Conservation (phyloP, 2,888 invertebrate species). For the Barypeithes pellucidus region DNA sequence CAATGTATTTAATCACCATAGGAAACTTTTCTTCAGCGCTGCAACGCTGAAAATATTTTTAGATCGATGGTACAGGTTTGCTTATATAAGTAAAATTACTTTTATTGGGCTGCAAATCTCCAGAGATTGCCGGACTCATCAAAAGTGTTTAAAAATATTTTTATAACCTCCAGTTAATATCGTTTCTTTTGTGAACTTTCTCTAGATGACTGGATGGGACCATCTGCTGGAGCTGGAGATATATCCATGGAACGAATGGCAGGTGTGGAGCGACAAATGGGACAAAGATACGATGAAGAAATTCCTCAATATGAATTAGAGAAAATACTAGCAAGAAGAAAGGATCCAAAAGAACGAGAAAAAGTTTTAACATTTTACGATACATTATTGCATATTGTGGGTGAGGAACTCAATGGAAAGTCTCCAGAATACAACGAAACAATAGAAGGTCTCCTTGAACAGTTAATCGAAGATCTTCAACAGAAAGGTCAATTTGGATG, state of each 20-base stretch:
- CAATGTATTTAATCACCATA: no score
- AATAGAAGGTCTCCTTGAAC: slow-evolving; percentile 65
- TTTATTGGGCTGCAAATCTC: no score
- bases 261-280: slow-evolving; percentile 62
- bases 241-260: slow-evolving; percentile 36
- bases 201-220: slow-evolving; percentile 47
- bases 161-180: no score
- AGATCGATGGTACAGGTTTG: no score
- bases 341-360: slow-evolving; percentile 66
- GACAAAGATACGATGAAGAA: slow-evolving; percentile 62
- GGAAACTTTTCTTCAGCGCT: no score
- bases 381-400: slow-evolving; percentile 68
- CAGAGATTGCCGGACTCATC: no score
- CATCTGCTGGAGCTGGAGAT: slow-evolving; percentile 49
- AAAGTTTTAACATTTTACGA: slow-evolving; percentile 69
- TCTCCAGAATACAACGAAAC: slow-evolving; percentile 61
- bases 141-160: no score
- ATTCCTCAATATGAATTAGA: slow-evolving; percentile 67
- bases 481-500: slow-evolving; percentile 61
- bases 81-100: no score
- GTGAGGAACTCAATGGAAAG: slow-evolving; percentile 69
- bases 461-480: slow-evolving; percentile 65
- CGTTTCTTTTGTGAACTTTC: neutral
- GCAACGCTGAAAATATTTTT: no score
- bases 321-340: slow-evolving; percentile 66